Evolutionary conservation across 2,113 vertebrate genomes (phyloP), one percentile per base, ranked within the genome.

Genomic region (Pogona vitticeps): DNA sequence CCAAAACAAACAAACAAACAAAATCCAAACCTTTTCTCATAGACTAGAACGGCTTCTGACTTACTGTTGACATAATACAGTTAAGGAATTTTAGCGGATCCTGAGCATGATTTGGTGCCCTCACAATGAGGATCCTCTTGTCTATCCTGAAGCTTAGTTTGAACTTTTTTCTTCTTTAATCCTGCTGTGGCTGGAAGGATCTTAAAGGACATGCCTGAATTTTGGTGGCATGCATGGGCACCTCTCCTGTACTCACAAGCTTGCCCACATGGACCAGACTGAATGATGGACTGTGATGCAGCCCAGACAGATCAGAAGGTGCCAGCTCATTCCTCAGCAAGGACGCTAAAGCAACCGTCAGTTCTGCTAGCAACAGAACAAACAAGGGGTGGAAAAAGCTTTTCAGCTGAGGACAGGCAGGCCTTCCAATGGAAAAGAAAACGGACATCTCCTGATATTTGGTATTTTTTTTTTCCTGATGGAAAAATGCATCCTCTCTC

Each of bases 201-300:
- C 26, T 2, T 7, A 15, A 1, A 17, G 82, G 71, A 5, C n/a
- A 36, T 38, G 33, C 15, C n/a, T 76, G 80, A 65, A 18, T 59
- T 52, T 52, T 38, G 67, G 46, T 59, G 76, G 61, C 56, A 17
- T 42, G 31, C 56, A 10, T 42, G 76, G 76, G 76, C 84, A 71
- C 5, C 23, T 59, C 33, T 79, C 84, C 76, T 86, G 76, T 59
- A 40, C 84, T 58, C 71, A 72, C 65, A 79, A 52, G 33, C 58
- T 1, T 61, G 67, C 52, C 20, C 68, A 59, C 13, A 36, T 61
- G 70, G 76, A 72, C 65, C 36, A 33, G 59, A 21, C 17, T 72
- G 84, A 86, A 80, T 42, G 28, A 28, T 38, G 28, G 59, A 23
- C 56, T 84, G 67, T 73, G 65, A 88, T 61, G 73, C 8, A 12